A percentile compares a stretch with the other conserved stretches of the same genome.
phyloP scores from a whole-genome alignment of 1,140 invertebrate species.

The Trichonephila clavipes region DNA sequence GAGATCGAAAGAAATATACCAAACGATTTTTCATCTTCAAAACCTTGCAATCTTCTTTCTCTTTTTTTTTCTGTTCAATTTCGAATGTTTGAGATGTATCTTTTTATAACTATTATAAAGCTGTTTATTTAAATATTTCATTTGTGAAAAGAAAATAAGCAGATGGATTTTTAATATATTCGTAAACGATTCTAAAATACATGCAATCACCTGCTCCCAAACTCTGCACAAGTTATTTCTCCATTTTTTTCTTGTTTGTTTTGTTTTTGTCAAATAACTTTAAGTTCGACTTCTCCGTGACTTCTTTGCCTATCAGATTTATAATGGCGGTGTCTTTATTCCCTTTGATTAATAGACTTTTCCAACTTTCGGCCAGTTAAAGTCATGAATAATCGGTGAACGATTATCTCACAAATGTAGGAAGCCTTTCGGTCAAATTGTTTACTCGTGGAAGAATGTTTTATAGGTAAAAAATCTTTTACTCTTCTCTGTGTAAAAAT shows the following conservation, averaged over 20 bases:
- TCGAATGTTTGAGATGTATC: background rate
- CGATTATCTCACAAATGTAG: background rate
- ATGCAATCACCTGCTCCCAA: background rate
- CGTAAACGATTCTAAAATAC: background rate
- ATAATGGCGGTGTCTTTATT: background rate
- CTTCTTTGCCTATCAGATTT: background rate
- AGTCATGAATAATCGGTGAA: background rate
- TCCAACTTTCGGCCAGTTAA: background rate
- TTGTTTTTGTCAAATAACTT: background rate
- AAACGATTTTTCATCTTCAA: background rate
- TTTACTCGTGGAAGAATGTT: background rate
- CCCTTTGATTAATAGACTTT: background rate
- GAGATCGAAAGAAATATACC: background rate
- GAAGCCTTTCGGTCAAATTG: background rate
- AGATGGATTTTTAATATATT: slow-evolving; percentile 12
- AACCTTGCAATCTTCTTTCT: background rate
- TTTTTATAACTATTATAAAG: background rate
- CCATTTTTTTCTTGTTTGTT: background rate
- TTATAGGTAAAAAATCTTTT: background rate
- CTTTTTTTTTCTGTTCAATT: background rate
- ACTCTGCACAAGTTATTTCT: background rate
- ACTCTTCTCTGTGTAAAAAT: background rate
- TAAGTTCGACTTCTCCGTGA: background rate
- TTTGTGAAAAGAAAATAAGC: background rate
- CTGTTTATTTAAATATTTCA: background rate